Evolutionary conservation across 2,113 vertebrate genomes (phyloP).

Genomic region (Dasyprocta punctata): DNA sequence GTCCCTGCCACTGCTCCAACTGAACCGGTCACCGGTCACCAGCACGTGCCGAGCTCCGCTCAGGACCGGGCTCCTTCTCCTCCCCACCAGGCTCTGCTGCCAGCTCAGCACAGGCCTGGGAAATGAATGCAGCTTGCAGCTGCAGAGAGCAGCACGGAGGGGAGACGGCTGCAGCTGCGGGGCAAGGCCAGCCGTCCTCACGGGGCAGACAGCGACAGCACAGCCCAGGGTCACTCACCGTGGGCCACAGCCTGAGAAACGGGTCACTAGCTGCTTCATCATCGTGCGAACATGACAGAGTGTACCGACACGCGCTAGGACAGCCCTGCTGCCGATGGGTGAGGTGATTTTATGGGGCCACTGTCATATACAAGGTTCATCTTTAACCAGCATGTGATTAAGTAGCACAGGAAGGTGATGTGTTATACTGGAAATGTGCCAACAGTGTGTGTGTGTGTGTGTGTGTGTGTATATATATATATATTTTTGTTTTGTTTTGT

Average conservation of each 20-base stretch:
- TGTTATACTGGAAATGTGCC: background rate
- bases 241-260: background rate
- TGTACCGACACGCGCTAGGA: background rate
- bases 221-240: background rate
- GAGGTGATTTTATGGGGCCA: background rate
- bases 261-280: no score
- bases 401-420: background rate
- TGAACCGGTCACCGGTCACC: no score
- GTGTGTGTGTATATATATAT: no score
- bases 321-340: no score
- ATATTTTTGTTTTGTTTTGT: no score
- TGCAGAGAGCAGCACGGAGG: background rate
- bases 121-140: background rate
- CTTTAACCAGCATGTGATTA: background rate
- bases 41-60: no score
- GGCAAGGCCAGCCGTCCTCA: no score
- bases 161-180: background rate
- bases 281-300: background rate
- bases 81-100: accelerated
- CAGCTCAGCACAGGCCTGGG: accelerated
- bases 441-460: no score
- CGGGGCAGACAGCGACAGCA: background rate
- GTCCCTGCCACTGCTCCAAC: accelerated
- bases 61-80: background rate
- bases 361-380: background rate